Conservation (phyloP, 2,888 invertebrate genomes). For the Nephrocerus scutellatus region DNA sequence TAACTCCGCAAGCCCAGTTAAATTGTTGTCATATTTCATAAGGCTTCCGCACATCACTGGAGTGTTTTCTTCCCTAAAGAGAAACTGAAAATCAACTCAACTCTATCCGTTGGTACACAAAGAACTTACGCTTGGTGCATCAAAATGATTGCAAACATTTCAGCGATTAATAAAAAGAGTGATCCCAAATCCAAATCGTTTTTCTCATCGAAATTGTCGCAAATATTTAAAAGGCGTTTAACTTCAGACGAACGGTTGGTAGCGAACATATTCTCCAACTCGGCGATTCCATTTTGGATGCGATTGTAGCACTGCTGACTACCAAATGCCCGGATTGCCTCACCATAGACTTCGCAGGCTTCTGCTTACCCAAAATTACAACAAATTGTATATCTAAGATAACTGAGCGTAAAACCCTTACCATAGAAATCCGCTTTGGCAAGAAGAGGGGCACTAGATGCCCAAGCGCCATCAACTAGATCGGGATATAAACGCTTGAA, state of each 20-base stretch:
- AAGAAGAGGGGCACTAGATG: constrained; percentile 59
- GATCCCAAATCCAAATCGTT: constrained; percentile 39
- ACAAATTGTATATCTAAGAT: no score
- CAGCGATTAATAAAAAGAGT: constrained; percentile 38
- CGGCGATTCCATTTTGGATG: constrained; percentile 37
- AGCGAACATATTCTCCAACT: constrained; percentile 35
- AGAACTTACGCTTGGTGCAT: constrained; percentile 36
- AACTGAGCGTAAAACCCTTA: no score
- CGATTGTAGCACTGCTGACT: constrained; percentile 39
- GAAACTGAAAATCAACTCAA: neutral
- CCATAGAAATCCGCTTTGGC: constrained; percentile 55
- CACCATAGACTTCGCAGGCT: constrained; percentile 39
- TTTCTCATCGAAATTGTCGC: constrained; percentile 35
- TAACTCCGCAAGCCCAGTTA: constrained; percentile 17
- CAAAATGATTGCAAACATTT: constrained; percentile 35
- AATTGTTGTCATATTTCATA: constrained; percentile 15
- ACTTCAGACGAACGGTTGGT: constrained; percentile 33
- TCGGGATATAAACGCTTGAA: constrained; percentile 59
- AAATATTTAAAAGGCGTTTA: constrained; percentile 37
- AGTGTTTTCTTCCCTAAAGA: constrained; percentile 19
- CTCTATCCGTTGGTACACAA: neutral
- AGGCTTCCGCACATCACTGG: constrained; percentile 14
- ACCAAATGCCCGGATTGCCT: constrained; percentile 34
- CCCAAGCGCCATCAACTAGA: constrained; percentile 53
- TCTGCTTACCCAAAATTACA: no score